A percentile compares a stretch with the other conserved stretches of the same genome.
Evolutionary conservation across 2,113 vertebrate genomes (phyloP).

Genomic region (Syngnathus typhle): DNA sequence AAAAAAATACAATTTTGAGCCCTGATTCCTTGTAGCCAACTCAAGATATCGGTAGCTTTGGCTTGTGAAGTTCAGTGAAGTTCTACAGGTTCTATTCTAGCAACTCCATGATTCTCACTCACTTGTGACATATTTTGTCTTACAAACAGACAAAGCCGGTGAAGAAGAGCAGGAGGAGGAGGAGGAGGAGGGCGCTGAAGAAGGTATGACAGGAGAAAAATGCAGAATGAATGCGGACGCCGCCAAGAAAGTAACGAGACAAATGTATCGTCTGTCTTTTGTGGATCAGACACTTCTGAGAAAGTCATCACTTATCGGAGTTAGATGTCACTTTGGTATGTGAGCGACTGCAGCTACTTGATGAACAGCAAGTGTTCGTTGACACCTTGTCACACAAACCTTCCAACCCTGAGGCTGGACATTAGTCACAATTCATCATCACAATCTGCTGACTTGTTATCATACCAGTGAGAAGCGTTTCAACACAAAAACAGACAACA

Average conservation of each 20-base stretch:
- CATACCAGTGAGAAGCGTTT: background rate
- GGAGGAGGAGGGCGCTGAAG: conserved; percentile 32
- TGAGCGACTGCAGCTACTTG: conserved; percentile 5
- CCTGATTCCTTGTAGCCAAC: background rate
- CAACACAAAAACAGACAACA: too few species aligned
- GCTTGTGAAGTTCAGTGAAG: background rate
- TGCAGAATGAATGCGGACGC: background rate
- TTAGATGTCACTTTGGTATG: conserved; percentile 32
- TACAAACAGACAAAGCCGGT: conserved; percentile 13
- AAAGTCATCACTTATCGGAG: background rate
- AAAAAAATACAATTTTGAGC: too few species aligned
- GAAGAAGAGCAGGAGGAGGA: conserved; percentile 32
- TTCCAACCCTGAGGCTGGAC: conserved; percentile 19
- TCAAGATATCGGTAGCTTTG: background rate
- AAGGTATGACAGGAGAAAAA: background rate
- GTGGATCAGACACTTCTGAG: background rate
- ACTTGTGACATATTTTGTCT: background rate
- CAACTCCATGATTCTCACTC: conserved; percentile 1
- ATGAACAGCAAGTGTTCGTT: conserved; percentile 15
- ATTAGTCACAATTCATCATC: conserved; percentile 11
- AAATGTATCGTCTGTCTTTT: background rate
- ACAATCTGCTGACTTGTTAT: background rate
- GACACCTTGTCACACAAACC: conserved; percentile 14
- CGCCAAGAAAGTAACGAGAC: background rate
- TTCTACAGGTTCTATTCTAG: background rate